Evolutionary conservation across 2,797 vertebrate genomes (phyloP), one percentile per base, ranked within the genome.

Genomic region (Myotis vivesi): DNA sequence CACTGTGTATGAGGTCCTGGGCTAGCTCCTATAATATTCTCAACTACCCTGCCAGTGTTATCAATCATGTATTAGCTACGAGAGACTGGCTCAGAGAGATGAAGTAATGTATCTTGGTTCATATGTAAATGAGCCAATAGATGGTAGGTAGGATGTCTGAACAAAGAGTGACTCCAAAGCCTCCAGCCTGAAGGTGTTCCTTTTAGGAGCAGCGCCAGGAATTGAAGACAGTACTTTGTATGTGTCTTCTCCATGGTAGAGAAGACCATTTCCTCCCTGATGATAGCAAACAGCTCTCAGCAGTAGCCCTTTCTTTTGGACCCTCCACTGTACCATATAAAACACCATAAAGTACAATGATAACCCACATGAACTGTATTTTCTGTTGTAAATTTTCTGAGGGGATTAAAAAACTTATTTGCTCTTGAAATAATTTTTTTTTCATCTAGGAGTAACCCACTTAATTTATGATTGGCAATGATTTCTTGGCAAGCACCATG

Each of bases 381-480:
- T 92, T 94, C 33, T 62, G 19, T 93, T 72, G 64, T 94, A 88
- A 91, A 84, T 41, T 69, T 71, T 95, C 82, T 68, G 68, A 91
- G 87, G 79, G 55, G 53, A 87, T 87, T 96, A 85, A 44, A 89
- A 89, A 94, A 90, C 75, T 91, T 55, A 84, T 85, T 93, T 83
- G 41, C 84, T 93, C 95, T 94, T 33, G 38, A 92, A 96, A 72
- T 91, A 93, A 12, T 85, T 22, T 66, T 41, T 41, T 76, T 46
- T 59, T 19, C 87, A 92, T 89, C 25, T 83, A n/a, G 72, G 69
- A 94, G 15, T n/a, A 87, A 62, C 73, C 69, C 85, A 79, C 85
- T 95, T 92, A 95, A 96, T 93, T 97, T 97, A 96, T 93, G 57
- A 97, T 87, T 73, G 91, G 79, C 95, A 94, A 81, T 92, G 82